Evolutionary conservation across 2,888 invertebrate genomes (phyloP), one percentile per base, ranked within the genome.

Genomic region (Epsilonema sp.): DNA sequence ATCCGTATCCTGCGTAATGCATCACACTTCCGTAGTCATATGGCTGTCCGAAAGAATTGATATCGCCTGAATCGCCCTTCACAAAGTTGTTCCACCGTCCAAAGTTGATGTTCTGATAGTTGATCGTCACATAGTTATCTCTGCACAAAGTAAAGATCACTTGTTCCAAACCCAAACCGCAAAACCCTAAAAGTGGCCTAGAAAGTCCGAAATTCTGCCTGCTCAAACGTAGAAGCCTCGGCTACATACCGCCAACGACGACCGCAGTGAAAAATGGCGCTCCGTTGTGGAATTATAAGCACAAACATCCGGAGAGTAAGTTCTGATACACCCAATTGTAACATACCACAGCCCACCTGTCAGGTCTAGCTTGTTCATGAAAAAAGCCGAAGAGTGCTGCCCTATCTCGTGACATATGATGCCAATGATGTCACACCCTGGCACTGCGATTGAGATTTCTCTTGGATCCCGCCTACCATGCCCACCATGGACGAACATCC

Each of bases 331-430:
- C n/a, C n/a, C n/a, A n/a, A n/a, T n/a, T n/a, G n/a, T n/a, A n/a
- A n/a, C n/a, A n/a, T n/a, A n/a, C n/a, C n/a, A n/a, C n/a, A n/a
- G n/a, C n/a, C n/a, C n/a, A n/a, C n/a, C 16, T 8, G 16, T 58
- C 57, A 3, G 61, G 60, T 37, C 61, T 45, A 5, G 58, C 60
- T 49, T 62, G 62, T 44, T 63, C 63, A 48, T 63, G 62, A 50
- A 63, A 61, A 31, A 46, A 46, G 16, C 37, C 45, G 16, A 41
- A n/a, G n/a, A 19, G 16, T 1, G 2, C 5, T 62, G 62, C 5
- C 61, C 61, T 24, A 62, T 57, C 53, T 63, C 63, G 44, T 63
- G 63, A 38, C 60, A 54, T 24, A 62, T 60, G 45, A 63, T 62
- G 25, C 63, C 63, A 16, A 60, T 56, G 5, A 52, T 49, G 45